Percentiles rank a stretch among this genome's conserved stretches.
phyloP scores from a whole-genome alignment of 2,113 vertebrate species.

The Meriones unguiculatus region DNA sequence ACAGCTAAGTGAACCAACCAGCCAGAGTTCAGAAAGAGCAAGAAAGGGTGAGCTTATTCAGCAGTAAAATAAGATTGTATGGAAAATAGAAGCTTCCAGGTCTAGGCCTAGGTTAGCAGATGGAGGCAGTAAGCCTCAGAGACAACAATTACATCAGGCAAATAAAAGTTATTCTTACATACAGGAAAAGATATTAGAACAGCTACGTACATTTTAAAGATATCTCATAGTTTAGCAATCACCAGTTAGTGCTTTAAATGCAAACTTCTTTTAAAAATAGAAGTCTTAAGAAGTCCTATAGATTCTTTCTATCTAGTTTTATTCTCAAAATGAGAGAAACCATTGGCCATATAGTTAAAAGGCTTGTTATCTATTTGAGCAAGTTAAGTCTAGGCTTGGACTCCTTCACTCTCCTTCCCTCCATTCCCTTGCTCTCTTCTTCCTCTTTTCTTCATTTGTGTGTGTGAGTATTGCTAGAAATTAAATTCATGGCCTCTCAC shows the following conservation, averaged over 20 bases:
- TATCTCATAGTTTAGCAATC: neutral
- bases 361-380: neutral
- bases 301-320: neutral
- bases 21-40: too few relatives aligned
- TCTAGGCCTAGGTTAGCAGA: too few relatives aligned
- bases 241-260: neutral
- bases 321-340: neutral
- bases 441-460: neutral
- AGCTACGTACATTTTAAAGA: neutral
- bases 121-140: too few relatives aligned
- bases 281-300: neutral
- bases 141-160: too few relatives aligned
- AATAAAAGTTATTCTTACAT: too few relatives aligned
- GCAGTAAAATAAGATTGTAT: too few relatives aligned
- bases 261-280: neutral
- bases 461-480: neutral
- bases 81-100: too few relatives aligned
- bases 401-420: neutral
- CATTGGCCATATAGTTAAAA: neutral
- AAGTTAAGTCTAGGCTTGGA: neutral
- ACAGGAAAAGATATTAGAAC: neutral
- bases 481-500: neutral
- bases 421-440: neutral
- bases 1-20: too few relatives aligned
- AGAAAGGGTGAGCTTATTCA: too few relatives aligned